Percentiles rank a stretch among this genome's conserved stretches.
phyloP scores from a whole-genome alignment of 2,888 invertebrate genomes.

The Dryobotodes eremita region DNA sequence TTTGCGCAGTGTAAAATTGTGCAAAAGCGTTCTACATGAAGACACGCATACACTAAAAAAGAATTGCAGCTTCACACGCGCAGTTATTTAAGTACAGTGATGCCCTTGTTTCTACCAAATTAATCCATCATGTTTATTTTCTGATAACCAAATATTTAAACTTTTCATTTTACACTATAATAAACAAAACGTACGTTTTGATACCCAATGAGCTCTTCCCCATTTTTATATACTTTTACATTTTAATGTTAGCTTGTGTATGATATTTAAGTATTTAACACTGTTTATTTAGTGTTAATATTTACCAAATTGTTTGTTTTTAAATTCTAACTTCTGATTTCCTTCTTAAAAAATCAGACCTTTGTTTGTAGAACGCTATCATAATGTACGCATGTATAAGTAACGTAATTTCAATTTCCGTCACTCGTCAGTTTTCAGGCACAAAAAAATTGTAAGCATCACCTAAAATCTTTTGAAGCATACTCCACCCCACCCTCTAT shows the following conservation, averaged over 20 bases:
- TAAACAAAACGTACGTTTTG: background rate
- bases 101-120: background rate
- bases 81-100: too few relatives aligned
- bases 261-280: background rate
- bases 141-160: background rate
- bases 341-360: background rate
- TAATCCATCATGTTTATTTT: background rate
- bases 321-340: background rate
- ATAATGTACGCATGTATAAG: background rate
- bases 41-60: too few relatives aligned
- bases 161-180: background rate
- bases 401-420: background rate
- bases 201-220: background rate
- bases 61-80: too few relatives aligned
- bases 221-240: background rate
- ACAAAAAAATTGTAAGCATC: conserved; percentile 2
- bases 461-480: conserved; percentile 8
- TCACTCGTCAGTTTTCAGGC: background rate
- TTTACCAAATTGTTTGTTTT: background rate
- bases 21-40: too few relatives aligned
- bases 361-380: background rate
- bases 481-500: conserved; percentile 51
- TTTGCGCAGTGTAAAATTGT: too few relatives aligned
- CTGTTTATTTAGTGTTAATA: background rate
- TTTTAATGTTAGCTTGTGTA: background rate